A percentile compares a stretch with the other conserved stretches of the same genome.
Conservation (phyloP, 2,113 vertebrate species). For the Perca fluviatilis region DNA sequence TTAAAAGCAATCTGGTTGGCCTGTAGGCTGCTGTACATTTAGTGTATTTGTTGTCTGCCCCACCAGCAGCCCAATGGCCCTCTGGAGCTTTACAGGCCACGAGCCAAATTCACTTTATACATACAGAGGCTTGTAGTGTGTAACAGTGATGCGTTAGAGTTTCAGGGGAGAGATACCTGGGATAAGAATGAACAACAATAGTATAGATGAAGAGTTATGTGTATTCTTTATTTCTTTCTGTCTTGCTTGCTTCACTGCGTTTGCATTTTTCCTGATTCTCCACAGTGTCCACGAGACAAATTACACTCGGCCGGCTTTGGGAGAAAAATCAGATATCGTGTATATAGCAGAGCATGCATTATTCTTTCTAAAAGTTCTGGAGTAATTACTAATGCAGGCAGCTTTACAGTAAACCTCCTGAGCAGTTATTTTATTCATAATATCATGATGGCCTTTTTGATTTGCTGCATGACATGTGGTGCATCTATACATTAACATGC, state of each 20-base stretch:
- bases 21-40: slow-evolving; percentile 41
- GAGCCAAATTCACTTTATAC: slow-evolving; percentile 53
- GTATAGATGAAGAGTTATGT: neutral
- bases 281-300: slow-evolving; percentile 69
- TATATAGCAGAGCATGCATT: slow-evolving; percentile 66
- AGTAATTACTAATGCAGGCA: slow-evolving; percentile 64
- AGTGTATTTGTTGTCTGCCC: slow-evolving; percentile 51
- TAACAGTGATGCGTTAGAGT: slow-evolving; percentile 26
- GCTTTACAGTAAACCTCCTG: slow-evolving; percentile 49
- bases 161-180: slow-evolving; percentile 16
- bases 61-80: slow-evolving; percentile 31
- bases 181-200: slow-evolving; percentile 41
- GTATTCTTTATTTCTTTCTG: slow-evolving; percentile 7
- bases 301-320: slow-evolving; percentile 51
- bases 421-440: slow-evolving; percentile 18
- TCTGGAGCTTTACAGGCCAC: slow-evolving; percentile 50
- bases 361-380: slow-evolving; percentile 60
- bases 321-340: slow-evolving; percentile 64
- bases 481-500: slow-evolving; percentile 3
- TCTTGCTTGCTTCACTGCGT: slow-evolving; percentile 38
- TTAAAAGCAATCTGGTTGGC: slow-evolving; percentile 66
- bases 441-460: slow-evolving; percentile 1
- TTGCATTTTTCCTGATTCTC: slow-evolving; percentile 69
- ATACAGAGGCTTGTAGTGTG: slow-evolving; percentile 3
- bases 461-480: neutral